Percentiles rank a stretch among this genome's conserved stretches.
phyloP scores from a whole-genome alignment of 2,888 invertebrate species.

The Tenthredo scrophulariae region DNA sequence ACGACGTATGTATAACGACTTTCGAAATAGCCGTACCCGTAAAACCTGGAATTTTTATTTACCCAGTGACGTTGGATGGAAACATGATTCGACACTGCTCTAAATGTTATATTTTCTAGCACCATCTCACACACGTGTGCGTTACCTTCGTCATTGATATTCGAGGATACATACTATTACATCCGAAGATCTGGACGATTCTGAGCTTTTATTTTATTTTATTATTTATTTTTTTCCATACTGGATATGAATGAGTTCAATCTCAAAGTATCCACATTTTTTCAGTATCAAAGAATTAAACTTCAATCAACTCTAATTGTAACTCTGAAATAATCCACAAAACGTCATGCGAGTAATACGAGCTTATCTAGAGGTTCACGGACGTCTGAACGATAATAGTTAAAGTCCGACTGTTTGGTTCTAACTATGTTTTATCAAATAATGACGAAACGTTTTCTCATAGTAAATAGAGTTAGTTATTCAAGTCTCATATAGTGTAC shows the following conservation, averaged over 20 bases:
- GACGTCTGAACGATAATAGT: not conserved
- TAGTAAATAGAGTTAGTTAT: not conserved
- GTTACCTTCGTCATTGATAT: not conserved
- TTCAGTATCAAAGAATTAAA: not conserved
- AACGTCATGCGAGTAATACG: not conserved
- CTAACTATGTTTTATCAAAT: not conserved
- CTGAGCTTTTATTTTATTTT: not conserved
- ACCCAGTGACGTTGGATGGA: not conserved
- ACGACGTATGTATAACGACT: not conserved
- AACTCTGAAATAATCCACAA: not conserved
- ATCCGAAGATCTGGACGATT: not conserved
- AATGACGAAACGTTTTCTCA: not conserved
- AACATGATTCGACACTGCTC: not conserved
- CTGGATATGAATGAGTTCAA: not conserved
- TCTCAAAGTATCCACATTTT: not conserved
- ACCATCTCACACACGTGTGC: not conserved
- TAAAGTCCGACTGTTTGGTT: not conserved
- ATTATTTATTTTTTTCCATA: too few species aligned
- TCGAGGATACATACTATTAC: not conserved
- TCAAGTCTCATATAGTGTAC: not conserved
- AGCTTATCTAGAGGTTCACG: conserved; percentile 12
- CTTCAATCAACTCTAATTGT: not conserved
- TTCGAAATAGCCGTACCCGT: not conserved
- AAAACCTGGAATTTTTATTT: not conserved
- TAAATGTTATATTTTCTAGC: not conserved